These are phyloP conservation scores for Orussus abietinus DNA, from an alignment of 1,140 invertebrate genomes.

Conservation along the genomic window DNA sequence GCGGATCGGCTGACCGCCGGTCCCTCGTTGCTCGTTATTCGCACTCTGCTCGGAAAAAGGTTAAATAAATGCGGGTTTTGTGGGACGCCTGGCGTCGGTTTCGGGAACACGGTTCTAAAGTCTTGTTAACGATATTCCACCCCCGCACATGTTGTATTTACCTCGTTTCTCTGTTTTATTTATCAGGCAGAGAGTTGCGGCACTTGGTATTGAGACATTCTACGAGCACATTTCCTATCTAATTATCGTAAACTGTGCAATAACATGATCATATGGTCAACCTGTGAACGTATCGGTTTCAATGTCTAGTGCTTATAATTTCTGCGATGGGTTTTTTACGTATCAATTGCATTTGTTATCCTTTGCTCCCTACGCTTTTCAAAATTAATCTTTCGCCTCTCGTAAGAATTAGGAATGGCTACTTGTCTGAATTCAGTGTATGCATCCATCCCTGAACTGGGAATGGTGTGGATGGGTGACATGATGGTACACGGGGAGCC, in stretches of 20 bases:
- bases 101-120: conserved; percentile 14
- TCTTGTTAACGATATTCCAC: too few relatives aligned
- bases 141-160: too few relatives aligned
- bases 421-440: conserved; percentile 50
- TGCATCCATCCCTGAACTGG: conserved; percentile 60
- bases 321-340: not conserved
- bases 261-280: too few relatives aligned
- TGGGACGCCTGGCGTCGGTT: conserved; percentile 25
- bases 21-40: conserved; percentile 1
- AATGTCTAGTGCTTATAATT: not conserved
- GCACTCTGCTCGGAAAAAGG: conserved; percentile 19
- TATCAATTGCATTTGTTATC: conserved; percentile 14
- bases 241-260: too few relatives aligned
- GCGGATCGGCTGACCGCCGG: too few relatives aligned
- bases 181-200: too few relatives aligned
- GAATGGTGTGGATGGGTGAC: conserved; percentile 72
- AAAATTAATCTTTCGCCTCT: conserved; percentile 16
- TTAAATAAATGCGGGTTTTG: conserved; percentile 28
- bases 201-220: too few relatives aligned
- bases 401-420: conserved; percentile 36
- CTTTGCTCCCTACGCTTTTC: not conserved
- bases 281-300: too few relatives aligned
- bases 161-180: not conserved
- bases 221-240: too few relatives aligned
- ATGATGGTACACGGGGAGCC: conserved; percentile 57